Base-by-base conservation (phyloP, 2,113 vertebrate genomes). In the Copsychus sechellarum region DNA sequence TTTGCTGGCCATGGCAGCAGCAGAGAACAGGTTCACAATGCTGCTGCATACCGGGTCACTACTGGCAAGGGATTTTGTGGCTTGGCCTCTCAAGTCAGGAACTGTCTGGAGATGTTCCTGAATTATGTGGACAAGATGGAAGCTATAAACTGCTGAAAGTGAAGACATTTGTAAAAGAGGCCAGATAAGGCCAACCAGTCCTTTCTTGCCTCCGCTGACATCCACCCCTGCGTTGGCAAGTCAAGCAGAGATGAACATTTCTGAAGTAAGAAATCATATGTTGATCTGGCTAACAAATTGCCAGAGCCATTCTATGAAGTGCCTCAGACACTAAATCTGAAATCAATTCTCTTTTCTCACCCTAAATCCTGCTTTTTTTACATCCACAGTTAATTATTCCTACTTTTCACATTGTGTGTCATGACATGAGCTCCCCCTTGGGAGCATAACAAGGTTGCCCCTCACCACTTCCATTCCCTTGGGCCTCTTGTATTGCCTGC, bases 191-290 rank as follows among this genome's bases (percentile, higher is more conserved):
- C 73, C 66, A 88, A 70, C 5, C 2, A 14, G 23, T 84, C 28
- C 42, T 77, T 87, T 69, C 62, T 93, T 88, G 45, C 57, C 76
- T 82, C 31, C 2, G 1, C 66, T 85, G 73, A 50, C 54, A 90
- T 69, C 73, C 36, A 33, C 76, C 34, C n/a, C 36, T 5, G 1
- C 0, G 0, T 43, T 50, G 62, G 31, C 0, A 0, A 40, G 38
- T 88, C 3, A 1, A 86, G 48, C 76, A 86, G 80, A 93, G 51
- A 89, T 48, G 56, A 95, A 56, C 38, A 48, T 85, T 94, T 95
- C 74, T 33, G 69, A 47, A 85, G 42, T 65, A 72, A 86, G 66
- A 92, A 90, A 70, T 93, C 47, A 25, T 57, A 50, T 26, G 43
- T 67, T 89, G 69, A 90, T 90, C 64, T 36, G 29, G 62, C 79